A percentile compares a stretch with the other conserved stretches of the same genome.
Evolutionary conservation across 1,140 invertebrate species (phyloP).

Genomic region (Heliconius hewitsoni): DNA sequence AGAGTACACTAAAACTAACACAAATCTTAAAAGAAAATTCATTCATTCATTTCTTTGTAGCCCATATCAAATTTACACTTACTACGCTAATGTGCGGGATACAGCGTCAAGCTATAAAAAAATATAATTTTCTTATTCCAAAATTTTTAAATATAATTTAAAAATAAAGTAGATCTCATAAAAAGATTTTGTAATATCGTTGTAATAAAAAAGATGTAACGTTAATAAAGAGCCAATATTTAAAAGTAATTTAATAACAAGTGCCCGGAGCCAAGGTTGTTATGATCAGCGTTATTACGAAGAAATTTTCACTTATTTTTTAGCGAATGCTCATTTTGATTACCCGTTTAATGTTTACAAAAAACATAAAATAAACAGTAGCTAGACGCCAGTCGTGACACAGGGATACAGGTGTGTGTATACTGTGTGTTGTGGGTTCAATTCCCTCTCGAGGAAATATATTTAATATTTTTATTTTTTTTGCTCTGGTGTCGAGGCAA

Average conservation of each 20-base stretch:
- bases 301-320: conserved; percentile 11
- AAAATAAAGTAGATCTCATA: not conserved
- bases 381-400: too few relatives aligned
- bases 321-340: not conserved
- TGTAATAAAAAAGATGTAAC: not conserved
- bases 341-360: not conserved
- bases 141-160: not conserved
- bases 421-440: too few relatives aligned
- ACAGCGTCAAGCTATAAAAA: too few relatives aligned
- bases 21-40: too few relatives aligned
- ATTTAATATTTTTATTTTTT: too few relatives aligned
- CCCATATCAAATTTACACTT: too few relatives aligned
- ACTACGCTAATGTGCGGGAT: too few relatives aligned
- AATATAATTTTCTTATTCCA: not conserved
- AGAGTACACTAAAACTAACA: too few relatives aligned
- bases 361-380: not conserved
- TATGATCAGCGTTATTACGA: conserved; percentile 4
- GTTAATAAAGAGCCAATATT: conserved; percentile 11
- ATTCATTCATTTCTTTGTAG: too few relatives aligned
- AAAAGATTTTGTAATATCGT: not conserved
- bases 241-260: conserved; percentile 7
- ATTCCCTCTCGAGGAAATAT: too few relatives aligned
- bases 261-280: not conserved
- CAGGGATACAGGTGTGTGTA: too few relatives aligned
- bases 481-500: too few relatives aligned